A percentile compares a stretch with the other conserved stretches of the same genome.
phyloP scores from a whole-genome alignment of 2,888 invertebrate species.

The Papilio gigon region DNA sequence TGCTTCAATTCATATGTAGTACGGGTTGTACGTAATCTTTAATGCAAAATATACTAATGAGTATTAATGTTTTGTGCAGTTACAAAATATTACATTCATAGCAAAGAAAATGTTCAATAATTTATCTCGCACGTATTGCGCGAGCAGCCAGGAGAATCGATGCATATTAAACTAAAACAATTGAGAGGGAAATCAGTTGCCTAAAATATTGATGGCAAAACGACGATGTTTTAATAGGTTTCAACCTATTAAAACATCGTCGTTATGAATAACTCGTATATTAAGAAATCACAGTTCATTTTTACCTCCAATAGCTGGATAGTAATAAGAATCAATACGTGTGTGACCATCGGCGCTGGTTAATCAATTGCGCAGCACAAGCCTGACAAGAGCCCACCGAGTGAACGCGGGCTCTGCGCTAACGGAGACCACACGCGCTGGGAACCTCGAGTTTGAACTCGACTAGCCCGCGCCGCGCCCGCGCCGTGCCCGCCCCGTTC shows the following conservation, averaged over 20 bases:
- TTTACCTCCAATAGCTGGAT: too few species aligned
- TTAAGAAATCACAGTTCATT: too few species aligned
- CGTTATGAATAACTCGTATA: too few species aligned
- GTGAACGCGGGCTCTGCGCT: not conserved
- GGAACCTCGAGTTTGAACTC: not conserved
- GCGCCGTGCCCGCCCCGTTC: not conserved
- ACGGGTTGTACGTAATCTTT: not conserved
- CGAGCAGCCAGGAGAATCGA: slow-evolving; percentile 5
- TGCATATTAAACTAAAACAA: slow-evolving; percentile 16
- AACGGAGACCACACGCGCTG: not conserved
- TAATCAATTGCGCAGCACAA: too few species aligned
- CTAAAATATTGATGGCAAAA: not conserved
- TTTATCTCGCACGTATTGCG: not conserved
- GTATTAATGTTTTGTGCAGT: too few species aligned
- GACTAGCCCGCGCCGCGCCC: not conserved
- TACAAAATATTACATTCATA: not conserved
- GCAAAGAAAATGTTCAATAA: not conserved
- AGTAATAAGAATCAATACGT: too few species aligned
- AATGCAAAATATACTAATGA: not conserved
- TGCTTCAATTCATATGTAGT: not conserved
- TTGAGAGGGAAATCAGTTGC: slow-evolving; percentile 1
- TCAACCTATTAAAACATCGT: not conserved
- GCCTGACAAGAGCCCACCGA: too few species aligned
- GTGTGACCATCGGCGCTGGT: too few species aligned
- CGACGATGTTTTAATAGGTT: not conserved